These are phyloP conservation scores for Chionoecetes opilio DNA, from an alignment of 1,140 invertebrate species.

Conservation along the genomic window DNA sequence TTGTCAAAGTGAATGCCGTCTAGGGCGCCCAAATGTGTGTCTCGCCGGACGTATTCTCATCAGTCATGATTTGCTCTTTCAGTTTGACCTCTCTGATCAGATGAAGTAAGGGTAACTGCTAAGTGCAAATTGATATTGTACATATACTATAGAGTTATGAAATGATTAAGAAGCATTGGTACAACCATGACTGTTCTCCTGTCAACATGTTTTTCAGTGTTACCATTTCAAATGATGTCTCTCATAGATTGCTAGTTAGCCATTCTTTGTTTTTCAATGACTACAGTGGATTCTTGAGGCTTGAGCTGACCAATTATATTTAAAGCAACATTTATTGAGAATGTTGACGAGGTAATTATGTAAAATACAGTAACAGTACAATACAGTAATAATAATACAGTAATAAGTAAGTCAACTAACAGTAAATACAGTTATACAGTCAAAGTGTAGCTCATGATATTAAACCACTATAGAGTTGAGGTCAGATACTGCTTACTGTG, in stretches of 20 bases:
- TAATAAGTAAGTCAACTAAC: no score
- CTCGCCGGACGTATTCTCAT: neutral
- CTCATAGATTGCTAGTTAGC: neutral
- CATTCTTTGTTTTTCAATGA: neutral
- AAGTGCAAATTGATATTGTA: constrained; percentile 8
- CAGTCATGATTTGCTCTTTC: neutral
- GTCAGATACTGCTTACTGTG: neutral
- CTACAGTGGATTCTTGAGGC: constrained; percentile 12
- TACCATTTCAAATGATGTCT: neutral
- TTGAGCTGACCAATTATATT: neutral
- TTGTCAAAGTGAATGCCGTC: no score
- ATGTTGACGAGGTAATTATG: no score
- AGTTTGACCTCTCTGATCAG: neutral
- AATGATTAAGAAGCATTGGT: neutral
- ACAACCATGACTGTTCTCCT: neutral
- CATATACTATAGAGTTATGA: constrained; percentile 31
- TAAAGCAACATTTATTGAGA: no score
- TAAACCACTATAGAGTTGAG: neutral
- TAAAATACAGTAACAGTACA: no score
- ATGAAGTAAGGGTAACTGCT: neutral
- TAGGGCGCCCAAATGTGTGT: no score
- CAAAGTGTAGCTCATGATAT: neutral
- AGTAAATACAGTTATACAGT: no score
- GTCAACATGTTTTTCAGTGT: constrained; percentile 2
- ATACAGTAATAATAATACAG: no score